These are phyloP conservation scores for Zosterops japonicus DNA, from an alignment of 2,113 vertebrate species.

Conservation along the genomic window DNA sequence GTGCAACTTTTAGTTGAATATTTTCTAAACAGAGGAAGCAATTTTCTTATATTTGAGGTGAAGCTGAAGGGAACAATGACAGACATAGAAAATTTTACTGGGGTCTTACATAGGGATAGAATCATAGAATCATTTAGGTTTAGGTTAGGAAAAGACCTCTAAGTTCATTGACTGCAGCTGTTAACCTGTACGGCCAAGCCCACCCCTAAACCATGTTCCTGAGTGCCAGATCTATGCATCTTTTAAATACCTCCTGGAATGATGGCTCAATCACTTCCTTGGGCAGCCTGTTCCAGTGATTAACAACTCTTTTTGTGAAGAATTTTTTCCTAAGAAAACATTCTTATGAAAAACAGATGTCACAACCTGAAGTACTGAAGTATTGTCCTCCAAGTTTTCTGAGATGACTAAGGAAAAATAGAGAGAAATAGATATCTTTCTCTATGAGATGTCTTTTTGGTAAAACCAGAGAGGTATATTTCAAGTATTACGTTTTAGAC, in stretches of 20 bases:
- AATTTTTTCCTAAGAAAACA: neutral
- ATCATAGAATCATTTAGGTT: neutral
- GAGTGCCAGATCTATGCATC: neutral
- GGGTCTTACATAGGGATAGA: neutral
- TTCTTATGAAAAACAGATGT: neutral
- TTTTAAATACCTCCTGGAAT: neutral
- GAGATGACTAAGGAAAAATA: neutral
- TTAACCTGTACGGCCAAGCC: neutral
- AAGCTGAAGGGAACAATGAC: neutral
- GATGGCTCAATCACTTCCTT: neutral
- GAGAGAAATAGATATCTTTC: neutral
- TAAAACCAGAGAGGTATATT: neutral
- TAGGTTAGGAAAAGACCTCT: neutral
- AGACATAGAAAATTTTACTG: neutral
- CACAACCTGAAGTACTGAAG: neutral
- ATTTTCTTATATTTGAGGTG: neutral
- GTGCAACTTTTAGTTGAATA: neutral
- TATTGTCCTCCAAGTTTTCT: neutral
- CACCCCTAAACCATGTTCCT: neutral
- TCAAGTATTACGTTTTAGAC: neutral
- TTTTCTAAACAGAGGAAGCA: neutral
- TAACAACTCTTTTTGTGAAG: neutral
- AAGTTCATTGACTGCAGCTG: neutral
- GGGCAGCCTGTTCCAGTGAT: neutral
- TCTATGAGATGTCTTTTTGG: neutral